Percentiles rank a stretch among this genome's conserved stretches.
These are phyloP conservation scores for Ammospiza nelsoni DNA, from an alignment of 2,113 vertebrate genomes.

Conservation along the genomic window DNA sequence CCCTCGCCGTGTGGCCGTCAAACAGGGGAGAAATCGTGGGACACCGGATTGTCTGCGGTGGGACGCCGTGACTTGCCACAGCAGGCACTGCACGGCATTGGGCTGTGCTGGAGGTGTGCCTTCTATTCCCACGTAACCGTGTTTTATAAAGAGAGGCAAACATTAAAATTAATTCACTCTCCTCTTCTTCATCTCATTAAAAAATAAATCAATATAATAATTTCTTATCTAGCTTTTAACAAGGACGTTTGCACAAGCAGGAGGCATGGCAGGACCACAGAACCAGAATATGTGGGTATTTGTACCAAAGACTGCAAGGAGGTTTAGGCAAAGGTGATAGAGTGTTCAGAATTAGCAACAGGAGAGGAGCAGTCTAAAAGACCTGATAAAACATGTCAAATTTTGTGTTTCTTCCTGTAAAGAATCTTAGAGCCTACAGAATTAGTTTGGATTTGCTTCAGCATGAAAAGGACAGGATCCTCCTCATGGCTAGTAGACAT, in stretches of 20 bases:
- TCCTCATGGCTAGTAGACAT: neutral
- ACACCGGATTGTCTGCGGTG: neutral
- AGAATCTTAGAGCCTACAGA: neutral
- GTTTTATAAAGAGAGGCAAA: neutral
- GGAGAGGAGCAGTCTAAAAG: neutral
- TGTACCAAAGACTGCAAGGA: fast-evolving
- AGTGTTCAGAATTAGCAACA: fast-evolving
- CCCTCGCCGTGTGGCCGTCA: neutral
- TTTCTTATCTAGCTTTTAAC: neutral
- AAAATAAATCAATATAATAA: neutral
- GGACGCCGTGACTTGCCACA: neutral
- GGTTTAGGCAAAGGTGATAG: fast-evolving
- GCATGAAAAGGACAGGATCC: neutral
- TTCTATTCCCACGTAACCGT: fast-evolving
- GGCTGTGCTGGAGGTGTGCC: neutral
- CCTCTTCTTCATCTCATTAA: neutral
- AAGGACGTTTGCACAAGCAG: neutral
- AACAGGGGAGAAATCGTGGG: too few relatives aligned
- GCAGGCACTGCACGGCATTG: neutral
- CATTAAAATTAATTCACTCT: neutral
- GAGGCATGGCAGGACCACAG: too few relatives aligned
- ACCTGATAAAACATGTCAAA: neutral
- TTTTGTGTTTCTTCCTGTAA: neutral
- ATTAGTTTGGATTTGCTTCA: neutral
- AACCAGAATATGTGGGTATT: neutral